phyloP scores from a whole-genome alignment of 2,113 vertebrate genomes.

The Scophthalmus maximus region DNA sequence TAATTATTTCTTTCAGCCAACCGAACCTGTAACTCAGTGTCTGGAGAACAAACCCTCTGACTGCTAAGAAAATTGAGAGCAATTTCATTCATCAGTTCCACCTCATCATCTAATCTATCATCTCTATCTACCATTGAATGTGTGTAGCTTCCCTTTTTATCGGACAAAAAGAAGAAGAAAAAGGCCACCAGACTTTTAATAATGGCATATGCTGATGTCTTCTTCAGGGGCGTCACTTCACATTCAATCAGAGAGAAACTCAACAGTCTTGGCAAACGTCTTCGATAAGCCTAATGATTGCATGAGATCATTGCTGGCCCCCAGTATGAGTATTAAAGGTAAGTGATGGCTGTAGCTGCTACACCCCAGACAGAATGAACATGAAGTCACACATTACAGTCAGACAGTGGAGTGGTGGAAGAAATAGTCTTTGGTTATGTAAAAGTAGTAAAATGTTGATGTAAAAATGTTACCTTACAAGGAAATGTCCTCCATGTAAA shows the following conservation, averaged over 20 bases:
- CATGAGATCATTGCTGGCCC: constrained; percentile 31
- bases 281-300: constrained; percentile 15
- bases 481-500: background rate
- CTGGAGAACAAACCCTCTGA: too few species aligned
- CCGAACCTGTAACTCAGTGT: background rate
- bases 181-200: too few species aligned
- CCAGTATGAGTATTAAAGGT: background rate
- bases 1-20: background rate
- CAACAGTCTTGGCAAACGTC: constrained; percentile 5
- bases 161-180: too few species aligned
- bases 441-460: background rate
- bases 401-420: background rate
- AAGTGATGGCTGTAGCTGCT: constrained; percentile 12
- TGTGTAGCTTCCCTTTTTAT: too few species aligned
- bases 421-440: background rate
- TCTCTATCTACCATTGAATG: too few species aligned
- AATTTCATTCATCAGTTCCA: too few species aligned
- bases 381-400: constrained; percentile 8
- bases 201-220: too few species aligned
- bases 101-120: too few species aligned
- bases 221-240: background rate
- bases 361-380: background rate
- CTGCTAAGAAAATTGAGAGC: too few species aligned
- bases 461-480: too few species aligned
- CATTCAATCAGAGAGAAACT: constrained; percentile 16